Evolutionary conservation across 2,113 vertebrate genomes (phyloP).

Genomic region (Asarcornis scutulata): DNA sequence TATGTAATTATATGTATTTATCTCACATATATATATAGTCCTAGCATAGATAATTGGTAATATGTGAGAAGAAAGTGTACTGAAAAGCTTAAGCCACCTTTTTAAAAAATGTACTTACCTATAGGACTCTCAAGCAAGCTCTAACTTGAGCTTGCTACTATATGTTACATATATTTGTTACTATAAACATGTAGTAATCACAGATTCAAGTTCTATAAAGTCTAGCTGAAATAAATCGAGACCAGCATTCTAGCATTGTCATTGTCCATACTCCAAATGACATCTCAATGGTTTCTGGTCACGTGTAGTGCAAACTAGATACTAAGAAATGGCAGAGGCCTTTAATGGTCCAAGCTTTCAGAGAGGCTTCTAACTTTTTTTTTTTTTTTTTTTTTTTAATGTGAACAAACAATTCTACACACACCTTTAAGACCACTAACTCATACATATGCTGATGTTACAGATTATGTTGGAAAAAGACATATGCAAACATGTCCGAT

Average conservation of each 20-base stretch:
- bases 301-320: background rate
- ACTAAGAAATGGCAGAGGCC: background rate
- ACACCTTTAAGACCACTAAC: background rate
- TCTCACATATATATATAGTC: background rate
- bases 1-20: background rate
- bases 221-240: background rate
- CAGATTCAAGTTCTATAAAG: background rate
- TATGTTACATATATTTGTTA: background rate
- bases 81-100: background rate
- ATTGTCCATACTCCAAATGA: background rate
- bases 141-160: background rate
- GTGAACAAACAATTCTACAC: slow-evolving; percentile 19
- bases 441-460: background rate
- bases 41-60: background rate
- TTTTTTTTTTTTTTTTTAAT: background rate
- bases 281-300: background rate
- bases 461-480: slow-evolving; percentile 14
- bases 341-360: background rate
- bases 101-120: slow-evolving; percentile 17
- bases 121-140: background rate
- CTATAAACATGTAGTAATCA: background rate
- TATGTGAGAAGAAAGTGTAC: background rate
- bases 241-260: background rate
- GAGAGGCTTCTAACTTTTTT: background rate
- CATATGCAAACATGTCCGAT: background rate